A percentile compares a stretch with the other conserved stretches of the same genome.
phyloP scores from a whole-genome alignment of 2,888 invertebrate species.

The Mechanitis messenoides region DNA sequence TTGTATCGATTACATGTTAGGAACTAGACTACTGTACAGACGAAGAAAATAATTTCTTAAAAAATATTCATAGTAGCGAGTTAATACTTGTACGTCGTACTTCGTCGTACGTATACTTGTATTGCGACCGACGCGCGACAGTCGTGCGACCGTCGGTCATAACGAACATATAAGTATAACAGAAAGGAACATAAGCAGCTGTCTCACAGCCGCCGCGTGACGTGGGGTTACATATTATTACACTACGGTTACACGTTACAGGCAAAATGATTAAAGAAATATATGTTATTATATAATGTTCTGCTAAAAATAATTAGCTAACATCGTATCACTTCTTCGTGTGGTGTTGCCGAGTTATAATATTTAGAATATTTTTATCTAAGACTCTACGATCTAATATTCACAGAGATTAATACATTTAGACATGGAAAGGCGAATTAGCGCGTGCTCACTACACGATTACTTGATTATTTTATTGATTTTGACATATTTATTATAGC shows the following conservation, averaged over 20 bases:
- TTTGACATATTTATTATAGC: conserved; percentile 27
- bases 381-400: conserved; percentile 72
- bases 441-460: conserved; percentile 60
- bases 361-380: conserved; percentile 74
- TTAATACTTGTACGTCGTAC: conserved; percentile 40
- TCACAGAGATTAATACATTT: conserved; percentile 71
- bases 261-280: conserved; percentile 64
- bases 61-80: conserved; percentile 47
- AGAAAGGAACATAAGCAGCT: conserved; percentile 48
- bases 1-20: conserved; percentile 71
- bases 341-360: conserved; percentile 70
- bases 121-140: conserved; percentile 15
- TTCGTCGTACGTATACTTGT: conserved; percentile 8
- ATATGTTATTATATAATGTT: conserved; percentile 51
- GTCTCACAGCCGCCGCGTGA: conserved; percentile 53
- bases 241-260: conserved; percentile 57
- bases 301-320: conserved; percentile 62
- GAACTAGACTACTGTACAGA: conserved; percentile 75
- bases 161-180: conserved; percentile 34
- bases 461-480: conserved; percentile 24
- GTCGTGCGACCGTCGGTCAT: conserved; percentile 8
- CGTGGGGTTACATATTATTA: conserved; percentile 25
- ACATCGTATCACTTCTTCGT: conserved; percentile 71
- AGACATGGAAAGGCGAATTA: conserved; percentile 67
- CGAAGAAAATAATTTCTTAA: conserved; percentile 52